Evolutionary conservation across 2,888 invertebrate genomes (phyloP).

Genomic region (Drosophila multiciliata): DNA sequence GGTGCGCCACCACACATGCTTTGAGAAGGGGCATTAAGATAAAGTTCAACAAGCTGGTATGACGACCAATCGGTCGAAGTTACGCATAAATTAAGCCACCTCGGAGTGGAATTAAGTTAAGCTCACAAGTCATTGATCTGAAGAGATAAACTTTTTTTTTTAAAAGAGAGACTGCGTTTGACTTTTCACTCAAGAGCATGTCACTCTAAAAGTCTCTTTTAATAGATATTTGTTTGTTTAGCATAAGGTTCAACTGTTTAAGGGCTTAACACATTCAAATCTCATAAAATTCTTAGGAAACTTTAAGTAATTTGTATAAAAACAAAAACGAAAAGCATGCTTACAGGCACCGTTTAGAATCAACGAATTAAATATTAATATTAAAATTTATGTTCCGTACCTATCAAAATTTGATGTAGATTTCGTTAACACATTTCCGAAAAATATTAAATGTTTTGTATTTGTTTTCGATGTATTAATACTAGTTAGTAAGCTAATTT

Average conservation of each 20-base stretch:
- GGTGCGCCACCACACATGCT: conserved; percentile 44
- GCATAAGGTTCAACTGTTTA: background rate
- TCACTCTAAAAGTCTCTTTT: background rate
- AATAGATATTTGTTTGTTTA: background rate
- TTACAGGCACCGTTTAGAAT: background rate
- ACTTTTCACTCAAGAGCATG: background rate
- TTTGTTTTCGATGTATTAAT: background rate
- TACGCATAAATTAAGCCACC: conserved; percentile 39
- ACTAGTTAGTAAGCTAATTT: background rate
- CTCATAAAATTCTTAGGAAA: background rate
- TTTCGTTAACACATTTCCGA: background rate
- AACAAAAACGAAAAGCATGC: background rate
- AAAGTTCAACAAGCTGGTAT: conserved; percentile 42
- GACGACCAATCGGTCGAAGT: conserved; percentile 23
- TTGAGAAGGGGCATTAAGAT: conserved; percentile 42
- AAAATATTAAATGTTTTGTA: background rate
- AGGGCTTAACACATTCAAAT: background rate
- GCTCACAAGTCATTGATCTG: conserved; percentile 15
- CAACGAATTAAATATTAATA: background rate
- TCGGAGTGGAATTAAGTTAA: conserved; percentile 15
- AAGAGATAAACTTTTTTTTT: background rate
- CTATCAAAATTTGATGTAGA: background rate
- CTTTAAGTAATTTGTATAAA: background rate
- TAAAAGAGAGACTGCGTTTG: background rate
- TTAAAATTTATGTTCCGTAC: background rate